These are phyloP conservation scores for Diachasmimorpha longicaudata DNA, from an alignment of 1,140 invertebrate genomes.

Conservation along the genomic window DNA sequence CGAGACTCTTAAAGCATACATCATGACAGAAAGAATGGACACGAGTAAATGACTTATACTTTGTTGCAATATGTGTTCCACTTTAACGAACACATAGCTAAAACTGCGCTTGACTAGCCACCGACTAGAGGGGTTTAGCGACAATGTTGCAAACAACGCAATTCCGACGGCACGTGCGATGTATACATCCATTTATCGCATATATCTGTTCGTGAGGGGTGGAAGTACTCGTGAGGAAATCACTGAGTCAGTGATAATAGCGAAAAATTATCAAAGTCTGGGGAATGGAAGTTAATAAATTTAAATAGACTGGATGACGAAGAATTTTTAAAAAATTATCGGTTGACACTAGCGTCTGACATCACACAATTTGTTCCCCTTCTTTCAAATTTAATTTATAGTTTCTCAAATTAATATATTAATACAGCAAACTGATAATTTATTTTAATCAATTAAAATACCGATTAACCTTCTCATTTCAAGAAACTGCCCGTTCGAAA, in stretches of 20 bases:
- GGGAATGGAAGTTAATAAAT: background rate
- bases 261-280: background rate
- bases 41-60: background rate
- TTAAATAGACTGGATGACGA: background rate
- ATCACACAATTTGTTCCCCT: too few relatives aligned
- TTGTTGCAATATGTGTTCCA: background rate
- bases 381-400: too few relatives aligned
- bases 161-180: constrained; percentile 10
- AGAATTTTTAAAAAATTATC: too few relatives aligned
- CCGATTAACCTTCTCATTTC: too few relatives aligned
- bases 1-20: background rate
- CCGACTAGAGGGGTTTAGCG: background rate
- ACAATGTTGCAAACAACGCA: background rate
- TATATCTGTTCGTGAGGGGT: background rate
- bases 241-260: background rate
- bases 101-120: background rate
- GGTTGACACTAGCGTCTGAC: too few relatives aligned
- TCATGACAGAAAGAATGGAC: background rate
- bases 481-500: too few relatives aligned
- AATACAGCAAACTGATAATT: too few relatives aligned
- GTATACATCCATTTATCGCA: background rate
- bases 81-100: background rate
- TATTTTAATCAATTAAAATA: too few relatives aligned
- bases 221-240: background rate
- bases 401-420: too few relatives aligned